A percentile compares a stretch with the other conserved stretches of the same genome.
Conservation (phyloP, 2,888 invertebrate genomes). For the Lycocerus yunnanus region DNA sequence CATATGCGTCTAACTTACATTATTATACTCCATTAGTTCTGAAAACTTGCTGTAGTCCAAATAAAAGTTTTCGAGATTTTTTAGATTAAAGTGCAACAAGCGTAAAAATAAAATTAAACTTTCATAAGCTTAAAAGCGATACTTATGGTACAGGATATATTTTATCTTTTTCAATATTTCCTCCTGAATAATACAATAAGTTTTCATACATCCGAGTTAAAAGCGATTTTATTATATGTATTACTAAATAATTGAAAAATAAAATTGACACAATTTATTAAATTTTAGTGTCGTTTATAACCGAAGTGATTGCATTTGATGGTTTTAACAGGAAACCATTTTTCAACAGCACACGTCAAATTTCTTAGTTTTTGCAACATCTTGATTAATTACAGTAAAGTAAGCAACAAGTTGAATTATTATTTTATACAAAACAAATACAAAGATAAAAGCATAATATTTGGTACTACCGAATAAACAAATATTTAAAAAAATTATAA, state of each 20-base stretch:
- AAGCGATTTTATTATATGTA: neutral
- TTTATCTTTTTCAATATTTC: neutral
- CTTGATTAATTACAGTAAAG: conserved; percentile 10
- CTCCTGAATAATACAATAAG: neutral
- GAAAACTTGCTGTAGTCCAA: neutral
- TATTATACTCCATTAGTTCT: neutral
- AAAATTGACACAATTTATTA: neutral
- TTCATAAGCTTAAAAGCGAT: neutral
- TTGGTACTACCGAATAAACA: neutral
- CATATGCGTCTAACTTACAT: neutral
- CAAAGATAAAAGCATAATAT: neutral
- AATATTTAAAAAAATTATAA: neutral
- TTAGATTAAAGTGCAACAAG: neutral
- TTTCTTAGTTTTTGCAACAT: neutral
- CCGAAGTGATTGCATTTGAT: neutral
- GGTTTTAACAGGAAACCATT: neutral
- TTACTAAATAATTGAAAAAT: neutral
- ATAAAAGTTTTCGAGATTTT: neutral
- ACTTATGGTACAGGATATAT: neutral
- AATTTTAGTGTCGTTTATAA: neutral
- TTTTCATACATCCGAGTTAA: neutral
- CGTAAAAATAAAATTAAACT: neutral
- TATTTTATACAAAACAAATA: neutral
- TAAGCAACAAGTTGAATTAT: conserved; percentile 9
- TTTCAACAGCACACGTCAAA: neutral